A percentile compares a stretch with the other conserved stretches of the same genome.
These are phyloP conservation scores for Babylonia areolata DNA, from an alignment of 1,140 invertebrate species.

Conservation along the genomic window DNA sequence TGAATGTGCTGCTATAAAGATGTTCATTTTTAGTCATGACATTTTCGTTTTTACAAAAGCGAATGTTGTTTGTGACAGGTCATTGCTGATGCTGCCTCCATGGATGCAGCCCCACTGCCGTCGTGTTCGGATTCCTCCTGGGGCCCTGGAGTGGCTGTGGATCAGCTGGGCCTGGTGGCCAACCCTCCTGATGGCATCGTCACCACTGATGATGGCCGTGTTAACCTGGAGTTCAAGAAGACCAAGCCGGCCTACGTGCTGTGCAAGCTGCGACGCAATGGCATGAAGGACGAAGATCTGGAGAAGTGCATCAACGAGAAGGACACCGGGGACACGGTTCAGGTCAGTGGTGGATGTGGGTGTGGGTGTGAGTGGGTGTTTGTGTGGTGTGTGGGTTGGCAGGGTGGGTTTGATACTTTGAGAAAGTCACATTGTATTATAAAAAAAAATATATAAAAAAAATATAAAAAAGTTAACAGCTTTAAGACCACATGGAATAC, in stretches of 20 bases:
- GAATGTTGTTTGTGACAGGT: constrained; percentile 47
- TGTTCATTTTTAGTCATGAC: no score
- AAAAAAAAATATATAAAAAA: no score
- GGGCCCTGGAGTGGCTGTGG: constrained; percentile 73
- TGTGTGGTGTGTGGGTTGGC: no score
- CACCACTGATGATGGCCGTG: constrained; percentile 59
- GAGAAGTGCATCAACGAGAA: constrained; percentile 67
- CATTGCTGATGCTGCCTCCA: constrained; percentile 65
- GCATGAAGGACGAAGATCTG: constrained; percentile 67
- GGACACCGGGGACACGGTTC: constrained; percentile 61
- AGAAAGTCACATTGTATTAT: no score
- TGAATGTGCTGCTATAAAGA: no score
- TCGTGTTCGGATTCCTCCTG: constrained; percentile 75
- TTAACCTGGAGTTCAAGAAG: constrained; percentile 65
- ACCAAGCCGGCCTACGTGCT: constrained; percentile 66
- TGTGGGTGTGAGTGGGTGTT: no score
- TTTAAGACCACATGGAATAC: no score
- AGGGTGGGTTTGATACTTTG: no score
- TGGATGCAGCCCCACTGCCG: constrained; percentile 69
- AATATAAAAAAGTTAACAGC: no score
- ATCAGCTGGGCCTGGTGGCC: constrained; percentile 72
- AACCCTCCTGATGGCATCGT: constrained; percentile 65
- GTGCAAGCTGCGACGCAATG: constrained; percentile 66
- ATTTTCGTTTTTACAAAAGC: no score
- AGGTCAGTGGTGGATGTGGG: no score